phyloP scores from a whole-genome alignment of 2,888 invertebrate species.

The Phyllotreta cruciferae region DNA sequence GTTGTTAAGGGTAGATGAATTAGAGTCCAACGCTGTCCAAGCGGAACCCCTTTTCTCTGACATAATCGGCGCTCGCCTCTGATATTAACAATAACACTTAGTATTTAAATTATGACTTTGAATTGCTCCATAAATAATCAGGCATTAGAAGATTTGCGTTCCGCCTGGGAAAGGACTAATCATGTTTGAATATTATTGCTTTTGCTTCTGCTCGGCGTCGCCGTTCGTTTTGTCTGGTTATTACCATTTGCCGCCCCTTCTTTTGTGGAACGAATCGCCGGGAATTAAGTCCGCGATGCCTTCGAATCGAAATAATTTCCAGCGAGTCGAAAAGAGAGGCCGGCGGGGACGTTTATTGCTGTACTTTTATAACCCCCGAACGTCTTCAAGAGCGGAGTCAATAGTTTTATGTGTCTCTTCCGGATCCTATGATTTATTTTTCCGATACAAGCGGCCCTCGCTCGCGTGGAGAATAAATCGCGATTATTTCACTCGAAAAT shows the following conservation, averaged over 20 bases:
- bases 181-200: slow-evolving; percentile 58
- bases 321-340: too few relatives aligned
- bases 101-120: slow-evolving; percentile 63
- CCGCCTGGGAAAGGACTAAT: slow-evolving; percentile 54
- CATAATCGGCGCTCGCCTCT: slow-evolving; percentile 58
- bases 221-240: slow-evolving; percentile 44
- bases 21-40: slow-evolving; percentile 17
- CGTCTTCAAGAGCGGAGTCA: slow-evolving; percentile 42
- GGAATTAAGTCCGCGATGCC: not conserved
- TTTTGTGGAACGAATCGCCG: too few relatives aligned
- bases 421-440: slow-evolving; percentile 46
- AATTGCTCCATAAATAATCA: slow-evolving; percentile 61
- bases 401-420: slow-evolving; percentile 47
- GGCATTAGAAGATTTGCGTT: slow-evolving; percentile 61
- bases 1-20: not conserved
- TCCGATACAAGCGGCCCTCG: slow-evolving; percentile 44
- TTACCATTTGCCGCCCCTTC: slow-evolving; percentile 37
- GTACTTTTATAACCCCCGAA: slow-evolving; percentile 44
- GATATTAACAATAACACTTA: slow-evolving; percentile 63
- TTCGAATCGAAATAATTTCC: not conserved
- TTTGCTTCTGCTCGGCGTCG: slow-evolving; percentile 21
- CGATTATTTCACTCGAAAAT: too few relatives aligned
- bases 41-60: slow-evolving; percentile 46
- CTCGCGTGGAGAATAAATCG: slow-evolving; percentile 35
- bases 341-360: slow-evolving; percentile 39